Evolutionary conservation across 2,888 invertebrate genomes (phyloP).

Genomic region (Drosophila borealis): DNA sequence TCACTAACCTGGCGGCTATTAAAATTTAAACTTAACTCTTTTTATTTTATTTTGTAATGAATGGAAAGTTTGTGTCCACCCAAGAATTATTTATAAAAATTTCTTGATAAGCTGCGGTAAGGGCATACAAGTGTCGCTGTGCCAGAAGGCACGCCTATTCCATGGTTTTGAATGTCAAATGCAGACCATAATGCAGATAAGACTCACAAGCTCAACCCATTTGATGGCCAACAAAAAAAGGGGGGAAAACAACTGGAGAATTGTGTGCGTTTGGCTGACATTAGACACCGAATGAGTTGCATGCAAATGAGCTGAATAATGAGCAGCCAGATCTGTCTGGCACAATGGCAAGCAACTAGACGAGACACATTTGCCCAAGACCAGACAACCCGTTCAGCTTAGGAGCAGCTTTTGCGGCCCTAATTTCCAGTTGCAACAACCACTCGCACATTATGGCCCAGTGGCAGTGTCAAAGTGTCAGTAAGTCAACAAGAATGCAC

Average conservation of each 20-base stretch:
- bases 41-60: too few relatives aligned
- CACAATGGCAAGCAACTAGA: constrained; percentile 19
- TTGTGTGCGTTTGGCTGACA: constrained; percentile 38
- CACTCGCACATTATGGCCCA: constrained; percentile 42
- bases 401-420: constrained; percentile 55
- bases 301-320: constrained; percentile 81
- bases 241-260: constrained; percentile 29
- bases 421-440: constrained; percentile 64
- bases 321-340: constrained; percentile 52
- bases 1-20: too few relatives aligned
- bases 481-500: constrained; percentile 79
- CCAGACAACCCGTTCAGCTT: neutral
- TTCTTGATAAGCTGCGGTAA: neutral
- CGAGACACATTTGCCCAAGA: neutral
- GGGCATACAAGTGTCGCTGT: constrained; percentile 7
- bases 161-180: constrained; percentile 42
- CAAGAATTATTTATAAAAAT: too few relatives aligned
- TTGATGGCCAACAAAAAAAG: constrained; percentile 30
- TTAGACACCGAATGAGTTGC: constrained; percentile 52
- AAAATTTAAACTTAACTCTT: too few relatives aligned
- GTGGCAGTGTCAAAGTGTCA: constrained; percentile 70
- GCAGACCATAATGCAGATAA: constrained; percentile 32
- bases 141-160: neutral
- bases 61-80: too few relatives aligned
- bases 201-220: constrained; percentile 36